Evolutionary conservation across 2,797 vertebrate genomes (phyloP).

Genomic region (Chiroxiphia lanceolata): DNA sequence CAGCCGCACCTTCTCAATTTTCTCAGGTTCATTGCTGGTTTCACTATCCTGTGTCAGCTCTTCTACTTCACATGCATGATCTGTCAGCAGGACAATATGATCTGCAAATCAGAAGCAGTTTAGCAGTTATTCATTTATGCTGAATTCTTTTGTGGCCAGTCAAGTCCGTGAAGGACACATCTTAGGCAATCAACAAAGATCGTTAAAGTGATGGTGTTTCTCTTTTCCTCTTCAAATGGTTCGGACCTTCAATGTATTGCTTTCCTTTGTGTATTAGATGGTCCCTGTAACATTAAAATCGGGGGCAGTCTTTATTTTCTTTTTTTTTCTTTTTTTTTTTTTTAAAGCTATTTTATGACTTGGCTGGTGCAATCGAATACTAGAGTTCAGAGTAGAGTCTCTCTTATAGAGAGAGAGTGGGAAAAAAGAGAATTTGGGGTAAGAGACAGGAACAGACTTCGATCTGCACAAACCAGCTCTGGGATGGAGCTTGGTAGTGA

Average conservation of each 20-base stretch:
- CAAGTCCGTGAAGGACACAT: slow-evolving; percentile 28
- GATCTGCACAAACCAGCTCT: neutral
- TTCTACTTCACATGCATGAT: slow-evolving; percentile 37
- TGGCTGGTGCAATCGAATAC: neutral
- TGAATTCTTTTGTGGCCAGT: slow-evolving; percentile 43
- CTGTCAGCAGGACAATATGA: slow-evolving; percentile 37
- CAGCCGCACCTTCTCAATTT: neutral
- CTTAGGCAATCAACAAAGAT: neutral
- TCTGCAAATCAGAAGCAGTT: slow-evolving; percentile 30
- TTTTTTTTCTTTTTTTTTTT: neutral
- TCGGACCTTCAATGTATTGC: neutral
- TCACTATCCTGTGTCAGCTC: slow-evolving; percentile 3
- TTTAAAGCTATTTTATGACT: neutral
- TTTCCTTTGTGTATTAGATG: neutral
- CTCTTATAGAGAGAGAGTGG: neutral
- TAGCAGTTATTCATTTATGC: slow-evolving; percentile 20
- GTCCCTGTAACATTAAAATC: neutral
- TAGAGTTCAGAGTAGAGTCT: neutral
- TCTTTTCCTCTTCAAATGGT: neutral
- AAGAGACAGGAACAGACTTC: neutral
- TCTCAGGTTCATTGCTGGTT: slow-evolving; percentile 37
- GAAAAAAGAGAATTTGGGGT: neutral
- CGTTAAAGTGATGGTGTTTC: neutral
- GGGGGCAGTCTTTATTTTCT: neutral
- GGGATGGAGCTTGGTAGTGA: neutral